phyloP scores from a whole-genome alignment of 2,797 vertebrate genomes.

The Neomorphus geoffroyi region DNA sequence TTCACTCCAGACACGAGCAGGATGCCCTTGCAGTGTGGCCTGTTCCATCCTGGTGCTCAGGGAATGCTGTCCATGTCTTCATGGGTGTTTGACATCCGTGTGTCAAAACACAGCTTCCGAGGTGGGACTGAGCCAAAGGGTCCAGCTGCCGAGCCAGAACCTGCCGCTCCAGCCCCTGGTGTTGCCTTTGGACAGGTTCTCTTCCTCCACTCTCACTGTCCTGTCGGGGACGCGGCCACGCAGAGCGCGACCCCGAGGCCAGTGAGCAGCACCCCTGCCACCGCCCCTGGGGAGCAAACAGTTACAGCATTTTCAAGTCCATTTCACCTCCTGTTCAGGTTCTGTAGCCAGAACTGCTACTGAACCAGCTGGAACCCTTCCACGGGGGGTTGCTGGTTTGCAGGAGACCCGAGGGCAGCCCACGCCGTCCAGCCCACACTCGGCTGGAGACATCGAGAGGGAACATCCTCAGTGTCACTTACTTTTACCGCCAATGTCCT shows the following conservation, averaged over 20 bases:
- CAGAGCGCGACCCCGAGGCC: slow-evolving; percentile 85
- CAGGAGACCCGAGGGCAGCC: neutral
- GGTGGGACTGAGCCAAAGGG: neutral
- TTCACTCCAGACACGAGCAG: fast-evolving
- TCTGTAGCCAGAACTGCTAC: neutral
- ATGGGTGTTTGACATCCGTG: fast-evolving
- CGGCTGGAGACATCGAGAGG: fast-evolving
- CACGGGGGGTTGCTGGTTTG: neutral
- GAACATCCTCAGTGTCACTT: slow-evolving; percentile 49
- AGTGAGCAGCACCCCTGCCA: slow-evolving; percentile 87
- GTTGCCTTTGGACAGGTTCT: neutral
- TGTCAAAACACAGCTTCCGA: neutral
- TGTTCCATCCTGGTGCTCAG: neutral
- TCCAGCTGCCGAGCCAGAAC: neutral
- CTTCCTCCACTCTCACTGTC: neutral
- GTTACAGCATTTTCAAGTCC: fast-evolving
- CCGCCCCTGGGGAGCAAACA: slow-evolving; percentile 76
- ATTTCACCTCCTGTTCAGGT: neutral
- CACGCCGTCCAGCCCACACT: fast-evolving
- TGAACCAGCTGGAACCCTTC: neutral
- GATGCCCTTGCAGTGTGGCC: fast-evolving
- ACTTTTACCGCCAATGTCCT: slow-evolving; percentile 92
- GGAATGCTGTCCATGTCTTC: fast-evolving
- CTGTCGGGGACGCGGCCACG: slow-evolving; percentile 79
- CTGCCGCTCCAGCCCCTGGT: fast-evolving